Evolutionary conservation across 1,140 invertebrate genomes (phyloP).

Genomic region (Drosophila repleta): DNA sequence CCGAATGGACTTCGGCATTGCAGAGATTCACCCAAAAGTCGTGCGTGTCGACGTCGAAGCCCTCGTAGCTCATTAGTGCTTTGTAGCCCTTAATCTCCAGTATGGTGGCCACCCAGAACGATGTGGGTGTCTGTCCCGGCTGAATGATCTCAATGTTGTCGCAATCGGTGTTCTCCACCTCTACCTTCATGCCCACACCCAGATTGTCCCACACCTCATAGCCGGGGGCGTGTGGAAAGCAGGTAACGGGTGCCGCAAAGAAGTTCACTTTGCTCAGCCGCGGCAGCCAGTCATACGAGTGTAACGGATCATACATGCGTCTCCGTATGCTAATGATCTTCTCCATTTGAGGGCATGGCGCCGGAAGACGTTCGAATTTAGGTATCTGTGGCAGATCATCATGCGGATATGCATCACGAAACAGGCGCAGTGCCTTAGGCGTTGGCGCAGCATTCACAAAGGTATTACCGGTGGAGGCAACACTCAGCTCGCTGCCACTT

Average conservation of each 20-base stretch:
- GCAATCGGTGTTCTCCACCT: slow-evolving; percentile 96
- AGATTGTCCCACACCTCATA: slow-evolving; percentile 97
- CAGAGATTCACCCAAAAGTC: slow-evolving; percentile 99
- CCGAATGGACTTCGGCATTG: slow-evolving; percentile 95
- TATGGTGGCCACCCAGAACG: slow-evolving; percentile 98
- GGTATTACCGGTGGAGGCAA: slow-evolving; percentile 3
- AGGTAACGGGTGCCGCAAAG: slow-evolving; percentile 93
- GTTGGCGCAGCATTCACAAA: slow-evolving; percentile 52
- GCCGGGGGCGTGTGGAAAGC: slow-evolving; percentile 96
- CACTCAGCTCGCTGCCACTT: slow-evolving; percentile 40
- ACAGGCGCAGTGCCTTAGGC: slow-evolving; percentile 69
- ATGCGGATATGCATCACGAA: slow-evolving; percentile 84
- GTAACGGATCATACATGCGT: slow-evolving; percentile 86
- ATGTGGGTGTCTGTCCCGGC: slow-evolving; percentile 88
- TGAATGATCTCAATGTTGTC: slow-evolving; percentile 89
- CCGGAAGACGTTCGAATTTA: slow-evolving; percentile 77
- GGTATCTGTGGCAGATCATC: slow-evolving; percentile 84
- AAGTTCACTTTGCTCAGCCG: slow-evolving; percentile 91
- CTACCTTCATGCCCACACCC: slow-evolving; percentile 97
- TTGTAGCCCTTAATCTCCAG: slow-evolving; percentile 96
- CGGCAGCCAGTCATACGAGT: slow-evolving; percentile 93
- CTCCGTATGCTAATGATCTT: slow-evolving; percentile 84
- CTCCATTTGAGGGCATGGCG: slow-evolving; percentile 83
- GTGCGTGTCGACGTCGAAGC: slow-evolving; percentile 93
- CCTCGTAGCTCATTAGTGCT: slow-evolving; percentile 96